phyloP scores from a whole-genome alignment of 2,797 vertebrate species.

The Syngnathus rostellatus region DNA sequence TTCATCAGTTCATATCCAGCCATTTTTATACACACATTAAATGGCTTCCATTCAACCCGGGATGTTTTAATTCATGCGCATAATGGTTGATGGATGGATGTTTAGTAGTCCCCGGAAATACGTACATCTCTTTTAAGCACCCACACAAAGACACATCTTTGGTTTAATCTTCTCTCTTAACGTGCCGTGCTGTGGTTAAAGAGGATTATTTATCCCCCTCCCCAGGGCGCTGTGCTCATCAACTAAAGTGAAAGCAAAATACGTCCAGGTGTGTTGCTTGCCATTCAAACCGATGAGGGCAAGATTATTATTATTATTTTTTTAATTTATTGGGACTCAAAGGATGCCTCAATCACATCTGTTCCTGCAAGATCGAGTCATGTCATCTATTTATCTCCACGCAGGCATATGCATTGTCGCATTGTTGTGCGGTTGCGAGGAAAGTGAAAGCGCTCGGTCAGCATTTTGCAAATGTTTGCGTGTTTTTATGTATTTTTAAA shows the following conservation, averaged over 20 bases:
- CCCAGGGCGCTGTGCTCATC: background rate
- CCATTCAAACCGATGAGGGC: slow-evolving; percentile 25
- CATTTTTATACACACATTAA: background rate
- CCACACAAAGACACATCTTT: background rate
- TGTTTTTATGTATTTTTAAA: slow-evolving; percentile 5
- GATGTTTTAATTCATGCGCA: background rate
- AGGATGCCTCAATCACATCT: slow-evolving; percentile 22
- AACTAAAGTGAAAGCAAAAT: slow-evolving; percentile 8
- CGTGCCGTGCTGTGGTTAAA: background rate
- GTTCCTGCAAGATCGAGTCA: background rate
- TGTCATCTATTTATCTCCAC: background rate
- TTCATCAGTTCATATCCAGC: background rate
- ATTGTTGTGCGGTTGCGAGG: background rate
- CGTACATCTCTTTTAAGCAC: slow-evolving; percentile 9
- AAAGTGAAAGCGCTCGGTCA: background rate
- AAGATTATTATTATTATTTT: slow-evolving; percentile 9
- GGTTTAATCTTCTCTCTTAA: slow-evolving; percentile 4
- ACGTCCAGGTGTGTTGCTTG: slow-evolving; percentile 3
- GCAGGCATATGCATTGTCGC: slow-evolving; percentile 4
- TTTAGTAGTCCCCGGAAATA: background rate
- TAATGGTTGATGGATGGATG: too few species aligned
- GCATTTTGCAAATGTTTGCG: background rate
- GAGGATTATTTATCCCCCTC: slow-evolving; percentile 3
- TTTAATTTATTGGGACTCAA: slow-evolving; percentile 17
- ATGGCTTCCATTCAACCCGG: background rate